phyloP scores from a whole-genome alignment of 2,797 vertebrate species.

The Merluccius polli region DNA sequence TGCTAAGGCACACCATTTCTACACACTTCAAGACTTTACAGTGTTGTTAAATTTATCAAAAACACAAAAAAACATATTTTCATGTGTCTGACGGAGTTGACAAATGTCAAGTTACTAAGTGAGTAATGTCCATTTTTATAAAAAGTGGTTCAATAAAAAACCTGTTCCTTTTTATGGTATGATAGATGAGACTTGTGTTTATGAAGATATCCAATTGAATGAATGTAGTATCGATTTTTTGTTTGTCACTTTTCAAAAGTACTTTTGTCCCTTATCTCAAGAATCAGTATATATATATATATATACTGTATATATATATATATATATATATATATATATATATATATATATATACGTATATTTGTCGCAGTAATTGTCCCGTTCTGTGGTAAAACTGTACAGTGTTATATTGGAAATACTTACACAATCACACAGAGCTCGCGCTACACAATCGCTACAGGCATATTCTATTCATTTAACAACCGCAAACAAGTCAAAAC shows the following conservation, averaged over 20 bases:
- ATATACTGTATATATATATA: too few relatives aligned
- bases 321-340: too few relatives aligned
- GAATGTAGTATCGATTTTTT: too few relatives aligned
- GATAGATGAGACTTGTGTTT: neutral
- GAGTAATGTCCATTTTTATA: slow-evolving; percentile 2
- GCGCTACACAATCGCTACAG: neutral
- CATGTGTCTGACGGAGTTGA: neutral
- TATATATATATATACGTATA: too few relatives aligned
- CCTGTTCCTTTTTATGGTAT: neutral
- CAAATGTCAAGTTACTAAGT: slow-evolving; percentile 3
- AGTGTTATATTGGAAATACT: neutral
- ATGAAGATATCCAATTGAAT: too few relatives aligned
- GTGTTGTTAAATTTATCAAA: slow-evolving; percentile 1
- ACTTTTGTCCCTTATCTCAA: too few relatives aligned
- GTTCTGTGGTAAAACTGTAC: neutral
- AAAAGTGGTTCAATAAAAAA: neutral
- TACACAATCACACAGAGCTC: neutral
- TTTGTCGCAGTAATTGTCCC: neutral
- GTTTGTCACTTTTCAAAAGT: too few relatives aligned
- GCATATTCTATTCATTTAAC: neutral
- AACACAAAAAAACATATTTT: neutral
- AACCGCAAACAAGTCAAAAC: neutral
- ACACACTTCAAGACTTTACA: neutral
- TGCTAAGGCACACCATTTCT: neutral
- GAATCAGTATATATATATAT: too few relatives aligned